A percentile compares a stretch with the other conserved stretches of the same genome.
These are phyloP conservation scores for Sinopyrophorus schimmeli DNA, from an alignment of 2,888 invertebrate genomes.

Conservation along the genomic window DNA sequence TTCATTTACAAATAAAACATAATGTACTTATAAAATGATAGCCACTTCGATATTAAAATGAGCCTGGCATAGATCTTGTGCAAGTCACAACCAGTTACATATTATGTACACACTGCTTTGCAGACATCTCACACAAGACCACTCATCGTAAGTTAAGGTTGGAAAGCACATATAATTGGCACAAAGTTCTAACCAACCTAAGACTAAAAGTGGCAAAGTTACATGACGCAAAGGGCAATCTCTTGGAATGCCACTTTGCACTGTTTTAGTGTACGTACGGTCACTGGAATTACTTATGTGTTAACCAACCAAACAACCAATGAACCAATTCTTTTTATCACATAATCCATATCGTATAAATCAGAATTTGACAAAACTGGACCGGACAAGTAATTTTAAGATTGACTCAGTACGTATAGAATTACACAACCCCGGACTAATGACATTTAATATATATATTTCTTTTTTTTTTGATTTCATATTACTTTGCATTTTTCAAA, in stretches of 20 bases:
- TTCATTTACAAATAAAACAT: conserved; percentile 55
- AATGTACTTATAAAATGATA: conserved; percentile 54
- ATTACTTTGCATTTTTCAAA: conserved; percentile 48
- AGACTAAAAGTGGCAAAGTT: conserved; percentile 40
- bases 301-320: conserved; percentile 46
- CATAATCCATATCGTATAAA: conserved; percentile 49
- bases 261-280: conserved; percentile 44
- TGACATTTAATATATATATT: conserved; percentile 49
- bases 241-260: conserved; percentile 8
- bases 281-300: conserved; percentile 45
- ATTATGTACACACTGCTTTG: conserved; percentile 28
- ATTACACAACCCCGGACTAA: conserved; percentile 54
- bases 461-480: conserved; percentile 51
- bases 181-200: conserved; percentile 30
- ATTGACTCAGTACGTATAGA: conserved; percentile 48
- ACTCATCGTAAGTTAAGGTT: conserved; percentile 26
- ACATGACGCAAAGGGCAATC: conserved; percentile 40
- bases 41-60: conserved; percentile 46
- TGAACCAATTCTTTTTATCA: conserved; percentile 44
- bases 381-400: conserved; percentile 27
- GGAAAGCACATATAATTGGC: conserved; percentile 32
- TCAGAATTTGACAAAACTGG: conserved; percentile 26
- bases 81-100: conserved; percentile 39
- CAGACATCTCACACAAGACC: conserved; percentile 26
- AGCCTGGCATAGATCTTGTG: conserved; percentile 35